Conservation (phyloP, 2,113 vertebrate genomes). For the Psittacula cyanocephala region DNA sequence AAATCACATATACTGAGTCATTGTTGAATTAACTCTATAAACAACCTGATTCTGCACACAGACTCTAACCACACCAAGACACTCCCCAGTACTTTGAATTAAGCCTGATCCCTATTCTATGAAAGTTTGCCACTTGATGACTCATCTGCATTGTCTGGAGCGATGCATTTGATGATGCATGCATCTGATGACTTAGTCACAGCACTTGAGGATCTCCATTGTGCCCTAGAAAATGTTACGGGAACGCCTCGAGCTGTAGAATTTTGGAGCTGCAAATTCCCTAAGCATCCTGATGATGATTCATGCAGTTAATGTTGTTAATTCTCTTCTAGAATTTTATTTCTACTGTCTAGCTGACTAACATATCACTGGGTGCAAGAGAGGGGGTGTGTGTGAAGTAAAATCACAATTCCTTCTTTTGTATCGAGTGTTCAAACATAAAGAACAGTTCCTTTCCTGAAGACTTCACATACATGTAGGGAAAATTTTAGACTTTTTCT, state of each 20-base stretch:
- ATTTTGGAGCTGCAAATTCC: not conserved
- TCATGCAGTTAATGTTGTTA: not conserved
- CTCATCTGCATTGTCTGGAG: not conserved
- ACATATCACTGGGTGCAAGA: not conserved
- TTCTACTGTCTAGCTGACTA: not conserved
- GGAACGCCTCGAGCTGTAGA: not conserved
- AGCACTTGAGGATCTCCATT: not conserved
- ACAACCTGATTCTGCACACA: not conserved
- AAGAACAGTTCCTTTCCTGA: not conserved
- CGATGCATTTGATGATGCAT: not conserved
- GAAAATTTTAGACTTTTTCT: not conserved
- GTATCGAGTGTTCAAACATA: not conserved
- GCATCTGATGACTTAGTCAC: not conserved
- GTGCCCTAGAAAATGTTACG: not conserved
- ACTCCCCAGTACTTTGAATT: not conserved
- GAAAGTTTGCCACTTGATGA: not conserved
- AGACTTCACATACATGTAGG: not conserved
- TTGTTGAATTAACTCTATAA: not conserved
- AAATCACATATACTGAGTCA: not conserved
- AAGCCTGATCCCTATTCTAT: not conserved
- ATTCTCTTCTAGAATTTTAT: not conserved
- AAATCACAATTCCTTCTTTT: not conserved
- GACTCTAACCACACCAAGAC: not conserved
- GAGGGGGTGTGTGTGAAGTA: fast-evolving
- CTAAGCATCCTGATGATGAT: not conserved